Base-by-base conservation (phyloP, 2,797 vertebrate species). In the Psittacula derbiana region DNA sequence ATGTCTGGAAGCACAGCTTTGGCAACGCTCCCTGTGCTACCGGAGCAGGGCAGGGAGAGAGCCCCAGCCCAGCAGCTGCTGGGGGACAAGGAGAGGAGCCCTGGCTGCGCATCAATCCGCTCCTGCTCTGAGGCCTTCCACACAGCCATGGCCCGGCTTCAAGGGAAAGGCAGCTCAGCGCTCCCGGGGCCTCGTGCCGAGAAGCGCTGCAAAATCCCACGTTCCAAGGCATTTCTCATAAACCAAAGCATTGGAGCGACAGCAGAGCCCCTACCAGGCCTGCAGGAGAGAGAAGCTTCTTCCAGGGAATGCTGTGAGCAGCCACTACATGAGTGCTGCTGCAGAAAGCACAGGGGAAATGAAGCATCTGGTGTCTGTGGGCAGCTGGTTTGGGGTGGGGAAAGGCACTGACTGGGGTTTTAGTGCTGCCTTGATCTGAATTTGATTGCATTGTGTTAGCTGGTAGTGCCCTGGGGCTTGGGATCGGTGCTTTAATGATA, bases 141-240 rank as follows among this genome's bases (percentile, higher is more conserved):
- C 4, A 8, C 64, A 30, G 14, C 69, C 69, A 23, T 0, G 1
- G 50, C 57, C 18, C 0, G 0, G 69, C 64, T 65, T 7, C 52
- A 8, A 40, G 27, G 3, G 36, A 28, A 38, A 21, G 1, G 8
- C 66, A 41, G 91, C 74, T 62, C 10, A 12, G 43, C 11, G 57
- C 57, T 84, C 70, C 1, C 0, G 0, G 43, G 25, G 50, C 38
- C 60, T 25, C 8, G 0, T 43, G 61, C 83, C 0, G 5, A 67
- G 78, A 75, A 64, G 33, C 10, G 90, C 47, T 74, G 86, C 93
- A 80, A 94, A 93, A 94, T 12, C 82, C 80, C 72, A 3, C 4
- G 0, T 23, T 43, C 36, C 1, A 3, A 60, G 58, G 91, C 60
- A 17, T 13, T 86, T 71, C 73, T n/a, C 47, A 40, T 70, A 72